Evolutionary conservation across 2,888 invertebrate genomes (phyloP).

Genomic region (Ligdia adustata): DNA sequence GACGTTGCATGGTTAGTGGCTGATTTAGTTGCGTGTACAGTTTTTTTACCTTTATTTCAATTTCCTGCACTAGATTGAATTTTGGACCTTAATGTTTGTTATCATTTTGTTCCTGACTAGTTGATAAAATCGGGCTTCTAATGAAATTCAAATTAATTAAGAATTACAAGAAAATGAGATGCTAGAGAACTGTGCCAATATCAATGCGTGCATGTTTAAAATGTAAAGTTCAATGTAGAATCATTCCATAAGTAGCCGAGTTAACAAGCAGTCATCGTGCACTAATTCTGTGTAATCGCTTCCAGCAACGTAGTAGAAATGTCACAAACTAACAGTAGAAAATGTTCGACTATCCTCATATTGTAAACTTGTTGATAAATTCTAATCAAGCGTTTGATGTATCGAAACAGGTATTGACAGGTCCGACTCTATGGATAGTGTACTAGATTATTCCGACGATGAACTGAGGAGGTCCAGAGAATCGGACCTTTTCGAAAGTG

Average conservation of each 20-base stretch:
- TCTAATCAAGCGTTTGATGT: conserved; percentile 64
- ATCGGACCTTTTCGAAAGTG: conserved; percentile 60
- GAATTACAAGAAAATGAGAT: neutral
- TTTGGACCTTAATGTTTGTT: too few relatives aligned
- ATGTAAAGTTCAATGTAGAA: conserved; percentile 3
- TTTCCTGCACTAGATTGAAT: neutral
- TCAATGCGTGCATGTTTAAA: conserved; percentile 12
- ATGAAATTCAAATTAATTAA: neutral
- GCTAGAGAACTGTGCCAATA: neutral
- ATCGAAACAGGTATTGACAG: conserved; percentile 76
- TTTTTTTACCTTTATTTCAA: conserved; percentile 6
- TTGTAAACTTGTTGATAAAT: conserved; percentile 53
- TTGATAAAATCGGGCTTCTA: neutral
- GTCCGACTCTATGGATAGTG: conserved; percentile 71
- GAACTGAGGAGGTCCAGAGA: conserved; percentile 53
- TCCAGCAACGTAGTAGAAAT: conserved; percentile 45
- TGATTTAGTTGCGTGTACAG: conserved; percentile 3
- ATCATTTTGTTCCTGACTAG: too few relatives aligned
- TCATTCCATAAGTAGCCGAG: conserved; percentile 36
- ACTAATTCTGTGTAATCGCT: conserved; percentile 74
- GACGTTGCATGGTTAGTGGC: conserved; percentile 12
- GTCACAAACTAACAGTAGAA: conserved; percentile 55
- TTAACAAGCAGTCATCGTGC: conserved; percentile 66
- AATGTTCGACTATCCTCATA: conserved; percentile 23
- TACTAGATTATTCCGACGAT: conserved; percentile 59